phyloP scores from a whole-genome alignment of 2,888 invertebrate genomes.

The Eurytoma californica region DNA sequence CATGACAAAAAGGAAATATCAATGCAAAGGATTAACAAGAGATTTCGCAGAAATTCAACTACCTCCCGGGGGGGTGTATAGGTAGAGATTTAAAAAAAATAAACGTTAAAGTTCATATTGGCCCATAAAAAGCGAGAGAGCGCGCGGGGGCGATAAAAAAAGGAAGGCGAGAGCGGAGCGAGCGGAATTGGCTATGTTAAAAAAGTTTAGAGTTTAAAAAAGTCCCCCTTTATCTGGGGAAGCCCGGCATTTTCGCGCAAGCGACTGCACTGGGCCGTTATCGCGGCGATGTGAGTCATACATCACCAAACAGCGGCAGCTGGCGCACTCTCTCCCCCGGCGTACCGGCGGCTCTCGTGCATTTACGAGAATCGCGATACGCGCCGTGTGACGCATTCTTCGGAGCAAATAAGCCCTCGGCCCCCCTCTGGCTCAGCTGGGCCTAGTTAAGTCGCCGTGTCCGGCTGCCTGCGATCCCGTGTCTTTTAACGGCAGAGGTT shows the following conservation, averaged over 20 bases:
- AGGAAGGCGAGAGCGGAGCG: background rate
- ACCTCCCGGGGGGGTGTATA: no score
- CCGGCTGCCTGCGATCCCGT: background rate
- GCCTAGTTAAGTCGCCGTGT: background rate
- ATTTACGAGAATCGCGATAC: slow-evolving; percentile 46
- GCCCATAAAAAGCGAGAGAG: slow-evolving; percentile 14
- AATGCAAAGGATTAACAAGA: no score
- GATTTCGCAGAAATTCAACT: no score
- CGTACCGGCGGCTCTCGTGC: background rate
- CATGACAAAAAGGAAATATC: no score
- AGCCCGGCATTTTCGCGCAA: slow-evolving; percentile 35
- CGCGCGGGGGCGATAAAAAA: slow-evolving; percentile 1
- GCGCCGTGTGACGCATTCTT: background rate
- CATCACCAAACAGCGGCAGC: slow-evolving; percentile 31
- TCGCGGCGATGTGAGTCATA: slow-evolving; percentile 48
- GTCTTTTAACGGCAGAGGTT: no score
- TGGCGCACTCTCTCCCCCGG: background rate
- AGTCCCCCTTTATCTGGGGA: slow-evolving; percentile 26
- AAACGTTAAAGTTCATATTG: background rate
- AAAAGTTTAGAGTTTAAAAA: slow-evolving; percentile 22
- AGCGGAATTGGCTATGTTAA: slow-evolving; percentile 5
- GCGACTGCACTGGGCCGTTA: slow-evolving; percentile 29
- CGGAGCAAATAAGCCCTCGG: background rate
- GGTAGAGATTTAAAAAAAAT: no score
- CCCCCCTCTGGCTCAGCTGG: background rate